These are phyloP conservation scores for Polyommatus iphigenia DNA, from an alignment of 2,888 invertebrate genomes.

Conservation along the genomic window DNA sequence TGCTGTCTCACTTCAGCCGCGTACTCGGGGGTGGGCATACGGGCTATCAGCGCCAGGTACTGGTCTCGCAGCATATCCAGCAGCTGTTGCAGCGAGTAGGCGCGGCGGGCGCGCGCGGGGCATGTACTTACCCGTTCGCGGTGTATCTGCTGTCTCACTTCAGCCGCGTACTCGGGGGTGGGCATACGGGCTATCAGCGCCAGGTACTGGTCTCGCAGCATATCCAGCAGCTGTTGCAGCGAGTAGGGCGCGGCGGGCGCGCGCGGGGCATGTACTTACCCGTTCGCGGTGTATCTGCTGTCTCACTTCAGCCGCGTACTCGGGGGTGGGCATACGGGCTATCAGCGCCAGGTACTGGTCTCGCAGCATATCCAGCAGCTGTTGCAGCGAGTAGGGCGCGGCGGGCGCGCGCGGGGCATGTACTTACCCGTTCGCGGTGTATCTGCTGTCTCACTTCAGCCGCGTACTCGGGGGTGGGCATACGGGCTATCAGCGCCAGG, in stretches of 20 bases:
- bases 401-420: conserved; percentile 84
- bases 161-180: conserved; percentile 85
- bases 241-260: conserved; percentile 91
- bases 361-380: conserved; percentile 91
- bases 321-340: conserved; percentile 89
- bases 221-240: conserved; percentile 91
- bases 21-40: conserved; percentile 90
- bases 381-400: conserved; percentile 91
- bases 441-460: conserved; percentile 87
- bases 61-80: conserved; percentile 93
- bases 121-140: conserved; percentile 83
- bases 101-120: conserved; percentile 87
- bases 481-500: conserved; percentile 89
- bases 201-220: conserved; percentile 92
- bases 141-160: conserved; percentile 88
- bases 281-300: conserved; percentile 91
- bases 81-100: conserved; percentile 92
- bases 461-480: conserved; percentile 90
- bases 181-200: conserved; percentile 91
- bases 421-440: conserved; percentile 86
- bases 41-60: conserved; percentile 90
- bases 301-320: conserved; percentile 86
- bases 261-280: conserved; percentile 78
- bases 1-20: conserved; percentile 85
- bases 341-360: conserved; percentile 93